Evolutionary conservation across 2,113 vertebrate genomes (phyloP).

Genomic region (Pardalotus punctatus): DNA sequence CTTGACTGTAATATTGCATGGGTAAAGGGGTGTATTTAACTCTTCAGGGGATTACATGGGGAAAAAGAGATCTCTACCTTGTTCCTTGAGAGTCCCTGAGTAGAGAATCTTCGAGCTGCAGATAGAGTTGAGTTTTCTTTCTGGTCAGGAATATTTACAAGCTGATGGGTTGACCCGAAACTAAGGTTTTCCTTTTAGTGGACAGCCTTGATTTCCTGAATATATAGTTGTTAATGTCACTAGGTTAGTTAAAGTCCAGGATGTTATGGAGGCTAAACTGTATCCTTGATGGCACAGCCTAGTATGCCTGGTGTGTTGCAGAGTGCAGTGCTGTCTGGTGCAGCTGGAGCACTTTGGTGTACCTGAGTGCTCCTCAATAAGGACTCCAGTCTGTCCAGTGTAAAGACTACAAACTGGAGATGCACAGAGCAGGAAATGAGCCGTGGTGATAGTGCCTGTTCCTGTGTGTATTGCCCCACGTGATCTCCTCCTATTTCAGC

Average conservation of each 20-base stretch:
- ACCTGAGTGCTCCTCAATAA: not conserved
- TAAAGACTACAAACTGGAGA: not conserved
- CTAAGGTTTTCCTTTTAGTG: not conserved
- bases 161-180: not conserved
- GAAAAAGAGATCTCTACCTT: not conserved
- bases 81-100: not conserved
- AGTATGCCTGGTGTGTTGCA: not conserved
- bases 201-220: not conserved
- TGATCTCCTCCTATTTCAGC: not conserved
- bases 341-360: not conserved
- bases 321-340: not conserved
- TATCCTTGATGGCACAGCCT: not conserved
- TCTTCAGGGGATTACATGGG: not conserved
- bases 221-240: not conserved
- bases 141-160: not conserved
- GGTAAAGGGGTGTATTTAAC: not conserved
- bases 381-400: not conserved
- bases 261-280: not conserved
- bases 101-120: not conserved
- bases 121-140: not conserved
- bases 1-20: not conserved
- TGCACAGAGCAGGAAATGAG: not conserved
- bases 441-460: not conserved
- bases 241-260: not conserved
- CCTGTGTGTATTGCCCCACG: not conserved